These are phyloP conservation scores for Caenorhabditis wallacei DNA, from an alignment of 2,888 invertebrate species.

Conservation along the genomic window DNA sequence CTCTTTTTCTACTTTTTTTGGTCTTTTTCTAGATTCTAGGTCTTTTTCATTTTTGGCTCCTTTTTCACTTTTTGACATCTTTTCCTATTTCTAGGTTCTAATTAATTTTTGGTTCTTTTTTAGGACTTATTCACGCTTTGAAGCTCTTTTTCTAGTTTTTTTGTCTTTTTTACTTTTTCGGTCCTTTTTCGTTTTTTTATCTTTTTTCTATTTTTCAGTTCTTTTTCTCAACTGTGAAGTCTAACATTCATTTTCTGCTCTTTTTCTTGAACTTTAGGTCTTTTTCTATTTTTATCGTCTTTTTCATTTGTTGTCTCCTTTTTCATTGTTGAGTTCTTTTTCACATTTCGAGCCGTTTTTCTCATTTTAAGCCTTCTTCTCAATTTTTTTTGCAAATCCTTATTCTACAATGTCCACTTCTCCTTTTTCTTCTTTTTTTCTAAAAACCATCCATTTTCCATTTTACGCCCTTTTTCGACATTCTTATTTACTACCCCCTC, in stretches of 20 bases:
- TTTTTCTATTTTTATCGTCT: no score
- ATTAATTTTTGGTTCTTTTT: no score
- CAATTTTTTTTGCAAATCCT: not conserved
- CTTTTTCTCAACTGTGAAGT: no score
- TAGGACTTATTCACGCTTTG: no score
- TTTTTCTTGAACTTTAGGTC: no score
- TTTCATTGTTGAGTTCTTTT: not conserved
- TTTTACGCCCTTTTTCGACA: conserved; percentile 61
- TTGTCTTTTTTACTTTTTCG: no score
- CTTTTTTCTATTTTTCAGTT: no score
- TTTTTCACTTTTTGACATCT: no score
- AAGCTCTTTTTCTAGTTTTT: no score
- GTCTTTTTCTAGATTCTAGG: not conserved
- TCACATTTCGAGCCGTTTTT: not conserved
- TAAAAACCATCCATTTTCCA: not conserved
- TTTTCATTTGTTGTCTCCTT: not conserved
- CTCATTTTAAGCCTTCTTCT: not conserved
- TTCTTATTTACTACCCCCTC: conserved; percentile 42
- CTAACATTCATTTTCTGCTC: not conserved
- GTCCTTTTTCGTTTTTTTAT: no score
- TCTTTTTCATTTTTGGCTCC: not conserved
- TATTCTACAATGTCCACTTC: not conserved
- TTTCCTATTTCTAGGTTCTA: no score
- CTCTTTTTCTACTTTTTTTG: not conserved
- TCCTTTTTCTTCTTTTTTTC: no score